Conservation (phyloP, 2,113 vertebrate genomes). For the Tachycineta bicolor region DNA sequence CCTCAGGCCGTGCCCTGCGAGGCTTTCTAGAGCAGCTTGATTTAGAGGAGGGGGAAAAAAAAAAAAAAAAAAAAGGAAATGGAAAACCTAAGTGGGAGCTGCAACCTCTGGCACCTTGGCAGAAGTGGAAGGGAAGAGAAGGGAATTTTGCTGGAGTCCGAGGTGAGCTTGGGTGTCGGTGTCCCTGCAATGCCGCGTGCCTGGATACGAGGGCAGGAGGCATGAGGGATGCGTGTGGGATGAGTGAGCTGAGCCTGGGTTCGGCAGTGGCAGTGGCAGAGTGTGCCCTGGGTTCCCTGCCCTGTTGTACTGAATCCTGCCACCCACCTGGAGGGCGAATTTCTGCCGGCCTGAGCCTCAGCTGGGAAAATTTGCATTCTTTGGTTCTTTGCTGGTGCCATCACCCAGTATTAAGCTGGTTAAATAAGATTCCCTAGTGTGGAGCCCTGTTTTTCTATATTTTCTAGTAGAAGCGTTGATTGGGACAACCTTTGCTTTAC, state of each 20-base stretch:
- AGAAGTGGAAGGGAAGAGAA: not conserved
- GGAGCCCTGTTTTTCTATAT: not conserved
- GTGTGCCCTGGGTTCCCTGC: rapidly evolving
- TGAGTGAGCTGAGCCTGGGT: not conserved
- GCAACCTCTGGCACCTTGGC: not conserved
- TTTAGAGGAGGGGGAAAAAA: not conserved
- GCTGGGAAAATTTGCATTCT: not conserved
- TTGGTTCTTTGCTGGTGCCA: not conserved
- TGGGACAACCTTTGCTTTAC: not conserved
- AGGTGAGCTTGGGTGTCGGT: not conserved
- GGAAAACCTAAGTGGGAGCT: not conserved
- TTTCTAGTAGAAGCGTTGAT: not conserved
- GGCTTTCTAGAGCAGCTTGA: slow-evolving; percentile 5
- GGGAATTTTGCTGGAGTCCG: rapidly evolving
- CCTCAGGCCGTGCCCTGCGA: not conserved
- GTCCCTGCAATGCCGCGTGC: rapidly evolving
- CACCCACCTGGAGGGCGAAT: not conserved
- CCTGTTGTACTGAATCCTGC: not conserved
- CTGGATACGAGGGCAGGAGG: not conserved
- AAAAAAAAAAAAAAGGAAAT: not conserved
- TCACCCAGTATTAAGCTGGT: not conserved
- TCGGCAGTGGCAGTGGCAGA: rapidly evolving
- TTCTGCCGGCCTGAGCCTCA: not conserved
- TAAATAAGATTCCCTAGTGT: not conserved
- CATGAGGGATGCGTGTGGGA: rapidly evolving